phyloP scores from a whole-genome alignment of 1,140 invertebrate genomes.

The Trichonephila clavata region DNA sequence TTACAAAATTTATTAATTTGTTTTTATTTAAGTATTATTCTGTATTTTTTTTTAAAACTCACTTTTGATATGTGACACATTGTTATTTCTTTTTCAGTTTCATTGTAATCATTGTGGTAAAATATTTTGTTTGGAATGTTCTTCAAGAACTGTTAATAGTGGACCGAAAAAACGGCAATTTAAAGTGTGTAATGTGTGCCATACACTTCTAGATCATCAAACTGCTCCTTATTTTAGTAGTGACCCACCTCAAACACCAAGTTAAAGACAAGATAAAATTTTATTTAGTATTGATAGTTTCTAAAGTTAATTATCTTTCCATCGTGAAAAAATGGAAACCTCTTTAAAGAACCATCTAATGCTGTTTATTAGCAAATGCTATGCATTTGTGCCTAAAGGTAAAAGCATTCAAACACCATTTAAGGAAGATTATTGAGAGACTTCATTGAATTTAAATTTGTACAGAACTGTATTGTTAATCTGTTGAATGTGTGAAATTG shows the following conservation, averaged over 20 bases:
- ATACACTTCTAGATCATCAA: conserved; percentile 96
- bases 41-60: neutral
- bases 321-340: conserved; percentile 34
- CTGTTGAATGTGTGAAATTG: neutral
- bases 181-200: conserved; percentile 97
- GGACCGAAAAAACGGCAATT: conserved; percentile 92
- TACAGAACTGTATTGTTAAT: neutral
- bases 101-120: conserved; percentile 97
- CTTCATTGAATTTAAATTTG: neutral
- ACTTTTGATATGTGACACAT: neutral
- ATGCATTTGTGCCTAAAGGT: conserved; percentile 64
- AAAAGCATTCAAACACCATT: conserved; percentile 26
- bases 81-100: conserved; percentile 84
- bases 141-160: conserved; percentile 89
- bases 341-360: conserved; percentile 37
- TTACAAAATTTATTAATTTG: neutral
- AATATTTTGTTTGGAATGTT: conserved; percentile 95
- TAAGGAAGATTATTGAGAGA: neutral
- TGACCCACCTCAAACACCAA: conserved; percentile 88
- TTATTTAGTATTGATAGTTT: conserved; percentile 34
- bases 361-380: conserved; percentile 70
- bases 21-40: neutral
- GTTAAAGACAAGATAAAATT: conserved; percentile 79
- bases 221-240: conserved; percentile 97
- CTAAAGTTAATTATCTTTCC: neutral